phyloP scores from a whole-genome alignment of 2,113 vertebrate genomes.

The Petrocephalus microphthalmus region DNA sequence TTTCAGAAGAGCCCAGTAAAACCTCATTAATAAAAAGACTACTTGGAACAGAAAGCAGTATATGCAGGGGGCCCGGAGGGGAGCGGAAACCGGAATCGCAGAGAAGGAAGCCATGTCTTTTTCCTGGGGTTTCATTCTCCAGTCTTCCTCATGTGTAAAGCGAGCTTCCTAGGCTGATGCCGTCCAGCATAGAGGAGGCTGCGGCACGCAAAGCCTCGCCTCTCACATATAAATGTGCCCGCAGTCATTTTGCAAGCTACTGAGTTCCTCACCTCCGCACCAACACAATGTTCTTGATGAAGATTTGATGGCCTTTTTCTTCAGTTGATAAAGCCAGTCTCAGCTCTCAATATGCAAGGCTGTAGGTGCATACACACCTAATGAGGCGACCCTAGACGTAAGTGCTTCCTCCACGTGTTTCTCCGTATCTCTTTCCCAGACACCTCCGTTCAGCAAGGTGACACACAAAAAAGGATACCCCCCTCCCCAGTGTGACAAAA shows the following conservation, averaged over 20 bases:
- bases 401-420: neutral
- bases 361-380: neutral
- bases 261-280: conserved; percentile 31
- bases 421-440: neutral
- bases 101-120: conserved; percentile 46
- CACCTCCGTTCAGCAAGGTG: neutral
- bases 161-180: conserved; percentile 66
- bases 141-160: conserved; percentile 60
- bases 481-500: neutral
- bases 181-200: conserved; percentile 75
- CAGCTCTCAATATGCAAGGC: neutral
- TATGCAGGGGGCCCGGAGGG: conserved; percentile 37
- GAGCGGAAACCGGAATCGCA: conserved; percentile 61
- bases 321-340: neutral
- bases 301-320: neutral
- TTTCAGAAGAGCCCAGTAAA: neutral
- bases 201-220: conserved; percentile 68
- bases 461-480: neutral
- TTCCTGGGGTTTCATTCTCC: conserved; percentile 63
- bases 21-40: neutral
- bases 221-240: conserved; percentile 81
- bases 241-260: conserved; percentile 77
- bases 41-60: conserved; percentile 12
- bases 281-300: neutral
- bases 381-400: neutral